Base-by-base conservation (phyloP, 1,140 invertebrate species). In the Branchinecta lindahli region DNA sequence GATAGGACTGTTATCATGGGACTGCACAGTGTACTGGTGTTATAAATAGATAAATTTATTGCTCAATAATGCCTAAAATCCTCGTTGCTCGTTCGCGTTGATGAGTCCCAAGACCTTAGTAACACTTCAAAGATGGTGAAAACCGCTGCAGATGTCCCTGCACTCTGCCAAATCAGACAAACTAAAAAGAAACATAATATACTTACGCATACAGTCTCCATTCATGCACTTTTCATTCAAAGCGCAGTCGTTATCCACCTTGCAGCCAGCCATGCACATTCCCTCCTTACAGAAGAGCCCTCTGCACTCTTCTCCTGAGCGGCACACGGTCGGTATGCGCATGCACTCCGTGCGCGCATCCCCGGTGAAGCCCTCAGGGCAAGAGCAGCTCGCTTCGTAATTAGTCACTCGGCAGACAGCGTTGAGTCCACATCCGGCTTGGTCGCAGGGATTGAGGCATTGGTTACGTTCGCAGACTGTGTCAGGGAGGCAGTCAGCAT, bases 181-280 rank as follows among this genome's bases (percentile, higher is more conserved):
- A 33, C 33, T 33, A 33, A 45, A 12, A 20, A 9, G 66, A 8
- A 45, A 52, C 44, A 47, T 21, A 20, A 72, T 68, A n/a, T 74
- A 86, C 86, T 85, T 82, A 89, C 87, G 80, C 70, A 90, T 84
- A 75, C 92, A 95, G 74, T 85, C 86, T 69, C 86, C 87, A 75
- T 83, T 83, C 7, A 90, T 80, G 79, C 92, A 95, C 79, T 91
- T 90, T 78, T 94, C 91, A 76, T 94, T 94, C 67, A 89, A 82
- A n/a, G 91, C 91, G 79, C 92, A 95, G 69, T 91, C 84, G 72
- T 87, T 85, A 77, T 95, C 91, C n/a, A 76, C 78, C 44, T 78
- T 78, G 75, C 92, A 95, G 44, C 81, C 80, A 0, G 88, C 86
- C 65, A 88, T 77, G 75, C 91, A 94, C 74, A 91, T 86, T 61